phyloP scores from a whole-genome alignment of 2,797 vertebrate species.

The Decapterus maruadsi region DNA sequence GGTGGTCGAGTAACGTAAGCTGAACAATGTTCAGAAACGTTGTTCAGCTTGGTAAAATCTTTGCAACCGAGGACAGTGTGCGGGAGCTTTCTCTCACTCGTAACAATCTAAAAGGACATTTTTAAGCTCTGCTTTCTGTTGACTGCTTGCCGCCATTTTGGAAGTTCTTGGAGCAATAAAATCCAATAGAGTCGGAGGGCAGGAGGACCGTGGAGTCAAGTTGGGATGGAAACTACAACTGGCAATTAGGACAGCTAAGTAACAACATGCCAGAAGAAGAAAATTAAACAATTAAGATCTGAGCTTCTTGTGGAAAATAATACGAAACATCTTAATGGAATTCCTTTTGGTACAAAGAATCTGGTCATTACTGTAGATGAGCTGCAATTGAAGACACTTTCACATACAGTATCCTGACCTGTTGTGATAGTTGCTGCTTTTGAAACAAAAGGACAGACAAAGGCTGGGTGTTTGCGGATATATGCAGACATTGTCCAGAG shows the following conservation, averaged over 20 bases:
- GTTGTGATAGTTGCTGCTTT: neutral
- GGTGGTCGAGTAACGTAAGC: no score
- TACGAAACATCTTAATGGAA: neutral
- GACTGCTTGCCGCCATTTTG: neutral
- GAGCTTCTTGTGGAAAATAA: neutral
- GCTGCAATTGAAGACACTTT: neutral
- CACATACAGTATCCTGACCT: neutral
- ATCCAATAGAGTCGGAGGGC: conserved; percentile 19
- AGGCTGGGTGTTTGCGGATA: neutral
- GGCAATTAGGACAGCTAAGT: neutral
- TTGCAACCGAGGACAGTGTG: no score
- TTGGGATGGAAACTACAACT: neutral
- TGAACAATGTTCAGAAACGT: no score
- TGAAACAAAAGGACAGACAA: neutral
- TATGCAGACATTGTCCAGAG: neutral
- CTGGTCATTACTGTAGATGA: neutral
- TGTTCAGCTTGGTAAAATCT: no score
- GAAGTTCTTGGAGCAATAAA: conserved; percentile 6
- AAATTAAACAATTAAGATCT: neutral
- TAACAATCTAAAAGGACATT: conserved; percentile 3
- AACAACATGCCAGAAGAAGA: neutral
- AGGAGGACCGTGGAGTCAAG: neutral
- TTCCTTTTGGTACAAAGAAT: neutral
- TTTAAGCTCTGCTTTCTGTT: neutral
- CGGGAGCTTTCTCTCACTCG: no score